Percentiles rank a stretch among this genome's conserved stretches.
phyloP scores from a whole-genome alignment of 2,797 vertebrate species.

The Antrozous pallidus region DNA sequence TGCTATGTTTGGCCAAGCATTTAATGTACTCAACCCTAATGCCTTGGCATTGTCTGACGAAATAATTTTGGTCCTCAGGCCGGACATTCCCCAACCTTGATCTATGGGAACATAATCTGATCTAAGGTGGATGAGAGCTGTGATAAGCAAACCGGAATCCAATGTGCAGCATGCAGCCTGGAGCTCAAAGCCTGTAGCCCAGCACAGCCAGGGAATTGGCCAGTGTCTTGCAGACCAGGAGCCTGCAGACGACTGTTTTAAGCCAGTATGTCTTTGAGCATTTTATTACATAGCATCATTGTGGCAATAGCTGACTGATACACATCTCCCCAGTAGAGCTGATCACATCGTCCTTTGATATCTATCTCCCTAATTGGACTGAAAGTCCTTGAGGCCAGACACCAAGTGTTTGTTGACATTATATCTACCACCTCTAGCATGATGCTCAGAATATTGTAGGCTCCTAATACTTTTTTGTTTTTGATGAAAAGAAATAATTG shows the following conservation, averaged over 20 bases:
- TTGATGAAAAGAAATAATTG: background rate
- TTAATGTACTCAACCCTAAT: no score
- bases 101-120: background rate
- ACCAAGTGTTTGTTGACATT: no score
- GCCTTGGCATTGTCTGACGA: no score
- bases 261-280: background rate
- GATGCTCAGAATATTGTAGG: background rate
- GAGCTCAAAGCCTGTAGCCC: background rate
- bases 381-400: background rate
- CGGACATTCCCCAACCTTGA: no score
- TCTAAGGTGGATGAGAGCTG: background rate
- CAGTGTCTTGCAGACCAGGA: background rate
- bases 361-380: background rate
- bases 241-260: background rate
- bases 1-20: no score
- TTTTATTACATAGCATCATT: background rate
- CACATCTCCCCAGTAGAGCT: background rate
- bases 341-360: background rate
- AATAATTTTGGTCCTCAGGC: no score
- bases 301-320: background rate
- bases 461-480: background rate
- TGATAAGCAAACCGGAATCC: background rate
- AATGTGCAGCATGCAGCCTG: background rate
- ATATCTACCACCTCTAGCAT: no score
- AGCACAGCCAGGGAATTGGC: background rate